Percentiles rank a stretch among this genome's conserved stretches.
Conservation (phyloP, 2,888 invertebrate species). For the Caenorhabditis afra region DNA sequence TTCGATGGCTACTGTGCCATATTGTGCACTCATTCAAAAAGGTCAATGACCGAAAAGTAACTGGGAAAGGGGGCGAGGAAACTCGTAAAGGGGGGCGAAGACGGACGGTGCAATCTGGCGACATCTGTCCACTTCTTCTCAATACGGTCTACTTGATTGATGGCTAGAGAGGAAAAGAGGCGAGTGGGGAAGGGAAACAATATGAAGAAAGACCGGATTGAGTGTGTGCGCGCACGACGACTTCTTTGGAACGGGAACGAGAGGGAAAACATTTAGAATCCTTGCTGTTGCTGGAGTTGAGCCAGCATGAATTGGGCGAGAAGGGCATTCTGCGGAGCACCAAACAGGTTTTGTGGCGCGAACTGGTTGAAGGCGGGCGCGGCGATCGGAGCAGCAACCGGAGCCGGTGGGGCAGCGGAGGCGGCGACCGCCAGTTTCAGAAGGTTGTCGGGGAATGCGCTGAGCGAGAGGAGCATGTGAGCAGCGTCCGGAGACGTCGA, state of each 20-base stretch:
- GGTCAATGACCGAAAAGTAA: conserved; percentile 59
- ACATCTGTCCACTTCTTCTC: conserved; percentile 45
- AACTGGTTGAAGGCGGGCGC: conserved; percentile 3
- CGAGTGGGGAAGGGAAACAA: conserved; percentile 13
- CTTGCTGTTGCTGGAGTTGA: conserved; percentile 40
- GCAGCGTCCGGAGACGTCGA: too few species aligned
- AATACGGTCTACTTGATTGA: conserved; percentile 44
- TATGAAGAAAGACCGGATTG: conserved; percentile 8
- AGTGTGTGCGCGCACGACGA: not conserved
- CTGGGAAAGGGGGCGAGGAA: conserved; percentile 3
- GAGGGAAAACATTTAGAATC: conserved; percentile 16
- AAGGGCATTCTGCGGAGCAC: conserved; percentile 11
- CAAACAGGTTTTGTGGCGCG: conserved; percentile 27
- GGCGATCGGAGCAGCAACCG: not conserved
- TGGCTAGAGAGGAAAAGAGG: conserved; percentile 13
- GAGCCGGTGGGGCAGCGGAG: not conserved
- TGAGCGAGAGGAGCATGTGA: too few species aligned
- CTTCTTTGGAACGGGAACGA: not conserved
- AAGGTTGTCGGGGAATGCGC: too few species aligned
- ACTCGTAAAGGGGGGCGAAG: not conserved
- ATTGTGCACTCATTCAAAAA: conserved; percentile 52
- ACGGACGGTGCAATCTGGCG: conserved; percentile 46
- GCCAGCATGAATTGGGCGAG: conserved; percentile 56
- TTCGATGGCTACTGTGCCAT: conserved; percentile 11
- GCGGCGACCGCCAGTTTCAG: too few species aligned